Conservation (phyloP, 2,888 invertebrate species). For the Hartigia nigra region DNA sequence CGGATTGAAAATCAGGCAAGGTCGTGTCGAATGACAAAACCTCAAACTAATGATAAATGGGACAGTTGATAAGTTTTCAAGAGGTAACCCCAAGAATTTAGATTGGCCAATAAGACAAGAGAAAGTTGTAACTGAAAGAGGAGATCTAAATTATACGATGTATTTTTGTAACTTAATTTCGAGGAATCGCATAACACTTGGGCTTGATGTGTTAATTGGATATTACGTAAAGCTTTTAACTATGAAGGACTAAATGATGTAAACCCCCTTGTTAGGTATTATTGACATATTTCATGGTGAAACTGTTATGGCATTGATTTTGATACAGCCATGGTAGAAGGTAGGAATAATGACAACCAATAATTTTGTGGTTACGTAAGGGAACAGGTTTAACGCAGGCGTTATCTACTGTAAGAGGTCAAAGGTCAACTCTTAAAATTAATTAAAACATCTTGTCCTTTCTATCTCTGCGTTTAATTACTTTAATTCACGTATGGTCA, state of each 20-base stretch:
- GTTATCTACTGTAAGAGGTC: neutral
- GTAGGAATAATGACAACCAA: neutral
- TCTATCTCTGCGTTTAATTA: neutral
- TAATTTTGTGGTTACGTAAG: neutral
- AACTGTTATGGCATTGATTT: neutral
- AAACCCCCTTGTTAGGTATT: neutral
- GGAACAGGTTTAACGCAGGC: neutral
- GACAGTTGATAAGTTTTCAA: neutral
- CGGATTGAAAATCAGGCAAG: neutral
- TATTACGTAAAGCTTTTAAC: neutral
- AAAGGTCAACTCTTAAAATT: neutral
- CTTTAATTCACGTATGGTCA: neutral
- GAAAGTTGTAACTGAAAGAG: neutral
- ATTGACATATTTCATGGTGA: neutral
- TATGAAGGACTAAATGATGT: neutral
- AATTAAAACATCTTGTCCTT: neutral
- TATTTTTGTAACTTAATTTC: neutral
- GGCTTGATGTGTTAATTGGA: neutral
- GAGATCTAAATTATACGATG: neutral
- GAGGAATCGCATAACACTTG: neutral
- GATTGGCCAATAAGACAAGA: neutral
- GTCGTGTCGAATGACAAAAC: neutral
- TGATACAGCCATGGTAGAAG: neutral
- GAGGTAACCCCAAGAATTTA: neutral
- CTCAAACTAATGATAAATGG: neutral